phyloP scores from a whole-genome alignment of 2,113 vertebrate species.

The Aleadryas rufinucha region DNA sequence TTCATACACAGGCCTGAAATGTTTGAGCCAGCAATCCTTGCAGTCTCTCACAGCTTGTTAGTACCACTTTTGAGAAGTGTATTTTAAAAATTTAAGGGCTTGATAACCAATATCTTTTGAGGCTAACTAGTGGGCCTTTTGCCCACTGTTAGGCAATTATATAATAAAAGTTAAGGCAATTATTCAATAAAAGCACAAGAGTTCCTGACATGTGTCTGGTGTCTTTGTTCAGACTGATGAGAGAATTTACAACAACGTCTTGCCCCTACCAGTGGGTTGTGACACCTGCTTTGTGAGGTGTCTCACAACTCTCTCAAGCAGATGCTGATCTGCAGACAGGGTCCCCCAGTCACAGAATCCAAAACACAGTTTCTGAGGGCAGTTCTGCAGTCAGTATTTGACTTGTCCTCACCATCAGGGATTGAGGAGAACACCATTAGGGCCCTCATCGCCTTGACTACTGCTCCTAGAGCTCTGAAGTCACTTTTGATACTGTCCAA shows the following conservation, averaged over 20 bases:
- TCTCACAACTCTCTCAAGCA: not conserved
- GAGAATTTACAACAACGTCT: not conserved
- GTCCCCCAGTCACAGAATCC: not conserved
- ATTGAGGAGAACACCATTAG: not conserved
- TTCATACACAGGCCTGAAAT: not conserved
- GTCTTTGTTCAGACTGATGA: not conserved
- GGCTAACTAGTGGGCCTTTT: not conserved
- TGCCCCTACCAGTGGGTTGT: not conserved
- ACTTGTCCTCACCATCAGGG: not conserved
- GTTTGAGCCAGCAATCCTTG: not conserved
- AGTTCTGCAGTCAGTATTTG: not conserved
- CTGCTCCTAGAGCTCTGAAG: not conserved
- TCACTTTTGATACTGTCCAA: not conserved
- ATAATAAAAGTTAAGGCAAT: not conserved
- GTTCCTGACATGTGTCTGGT: not conserved
- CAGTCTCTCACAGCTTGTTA: not conserved
- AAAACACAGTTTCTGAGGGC: not conserved
- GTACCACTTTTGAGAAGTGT: not conserved
- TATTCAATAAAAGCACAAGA: not conserved
- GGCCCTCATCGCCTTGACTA: not conserved
- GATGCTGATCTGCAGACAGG: not conserved
- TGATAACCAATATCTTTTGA: not conserved
- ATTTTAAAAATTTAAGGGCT: not conserved
- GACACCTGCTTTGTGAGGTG: not conserved
- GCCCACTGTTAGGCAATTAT: not conserved